Evolutionary conservation across 2,113 vertebrate genomes (phyloP).

Genomic region (Crypturellus undulatus): DNA sequence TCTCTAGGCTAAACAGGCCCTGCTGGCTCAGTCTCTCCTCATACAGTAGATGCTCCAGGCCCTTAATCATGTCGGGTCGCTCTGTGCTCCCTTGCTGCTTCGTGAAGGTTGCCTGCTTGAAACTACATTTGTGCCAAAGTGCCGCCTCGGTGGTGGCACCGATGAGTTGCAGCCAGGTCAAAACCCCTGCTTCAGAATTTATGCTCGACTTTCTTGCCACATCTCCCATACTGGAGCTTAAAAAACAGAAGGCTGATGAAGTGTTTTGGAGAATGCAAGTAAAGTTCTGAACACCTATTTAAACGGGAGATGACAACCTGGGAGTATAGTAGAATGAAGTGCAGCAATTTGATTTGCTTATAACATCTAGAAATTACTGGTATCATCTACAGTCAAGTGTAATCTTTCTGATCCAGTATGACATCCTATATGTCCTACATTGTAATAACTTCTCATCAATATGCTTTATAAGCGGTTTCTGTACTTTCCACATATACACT

Average conservation of each 20-base stretch:
- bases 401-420: neutral
- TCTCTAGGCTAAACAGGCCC: too few relatives aligned
- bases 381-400: neutral
- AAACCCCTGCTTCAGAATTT: neutral
- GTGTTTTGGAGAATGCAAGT: neutral
- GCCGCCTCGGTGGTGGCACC: fast-evolving
- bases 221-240: neutral
- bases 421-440: neutral
- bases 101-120: neutral
- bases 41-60: too few relatives aligned
- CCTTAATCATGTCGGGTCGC: too few relatives aligned
- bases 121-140: neutral
- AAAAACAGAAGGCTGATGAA: neutral
- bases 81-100: neutral
- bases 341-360: neutral
- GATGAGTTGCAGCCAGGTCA: neutral
- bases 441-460: neutral
- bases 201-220: neutral
- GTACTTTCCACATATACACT: neutral
- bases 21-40: too few relatives aligned
- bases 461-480: neutral
- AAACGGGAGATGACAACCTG: neutral
- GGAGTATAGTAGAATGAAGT: neutral
- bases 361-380: neutral
- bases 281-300: neutral